Conservation (phyloP, 2,113 vertebrate genomes). For the Oncorhynchus masou region DNA sequence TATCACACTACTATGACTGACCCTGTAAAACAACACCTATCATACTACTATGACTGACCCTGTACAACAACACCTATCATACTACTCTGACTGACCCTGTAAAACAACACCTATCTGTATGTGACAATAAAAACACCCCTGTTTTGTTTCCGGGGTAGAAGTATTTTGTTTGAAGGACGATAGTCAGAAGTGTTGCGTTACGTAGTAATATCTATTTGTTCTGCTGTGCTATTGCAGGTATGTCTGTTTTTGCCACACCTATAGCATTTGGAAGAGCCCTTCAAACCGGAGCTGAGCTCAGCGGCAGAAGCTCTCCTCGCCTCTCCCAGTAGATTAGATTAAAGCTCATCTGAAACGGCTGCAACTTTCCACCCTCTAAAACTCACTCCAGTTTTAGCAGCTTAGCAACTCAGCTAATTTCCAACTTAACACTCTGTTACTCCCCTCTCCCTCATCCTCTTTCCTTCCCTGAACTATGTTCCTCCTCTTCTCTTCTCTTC, state of each 20-base stretch:
- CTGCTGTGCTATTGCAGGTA: neutral
- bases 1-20: too few species aligned
- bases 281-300: conserved; percentile 42
- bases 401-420: conserved; percentile 42
- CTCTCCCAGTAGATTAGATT: neutral
- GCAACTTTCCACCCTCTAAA: conserved; percentile 3
- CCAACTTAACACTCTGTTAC: conserved; percentile 11
- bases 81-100: too few species aligned
- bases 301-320: conserved; percentile 32
- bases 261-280: neutral
- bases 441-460: too few species aligned
- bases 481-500: neutral
- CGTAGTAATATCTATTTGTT: neutral
- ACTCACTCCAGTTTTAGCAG: conserved; percentile 18
- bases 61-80: too few species aligned
- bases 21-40: too few species aligned
- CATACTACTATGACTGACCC: too few species aligned
- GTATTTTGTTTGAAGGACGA: too few species aligned
- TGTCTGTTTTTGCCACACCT: neutral
- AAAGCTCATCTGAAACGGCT: conserved; percentile 16
- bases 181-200: too few species aligned
- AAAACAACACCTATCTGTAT: too few species aligned
- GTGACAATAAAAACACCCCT: too few species aligned
- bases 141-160: too few species aligned
- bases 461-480: neutral